Evolutionary conservation across 2,797 vertebrate genomes (phyloP), one percentile per base, ranked within the genome.

Genomic region (Champsocephalus gunnari): DNA sequence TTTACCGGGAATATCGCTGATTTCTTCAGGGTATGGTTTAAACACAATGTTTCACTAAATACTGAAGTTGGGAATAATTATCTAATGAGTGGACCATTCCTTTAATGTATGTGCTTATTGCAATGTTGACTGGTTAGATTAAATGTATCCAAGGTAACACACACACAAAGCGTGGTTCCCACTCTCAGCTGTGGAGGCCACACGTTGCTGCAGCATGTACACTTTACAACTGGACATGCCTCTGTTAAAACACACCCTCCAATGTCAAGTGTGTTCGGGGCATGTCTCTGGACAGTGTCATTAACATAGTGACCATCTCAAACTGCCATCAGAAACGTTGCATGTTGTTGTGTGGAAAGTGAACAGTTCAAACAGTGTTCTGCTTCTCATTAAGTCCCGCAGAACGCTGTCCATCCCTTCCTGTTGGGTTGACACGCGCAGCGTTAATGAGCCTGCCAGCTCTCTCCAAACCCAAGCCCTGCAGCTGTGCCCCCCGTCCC

Each of bases 401-500:
- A 80, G 77, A 84, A 63, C 66, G 57, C 71, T 4, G 77, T 60
- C 66, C 79, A 89, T 93, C 87, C 70, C 61, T 94, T 93, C 88
- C 92, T 92, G 88, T 87, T n/a, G 34, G 66, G 58, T 76, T 77
- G 83, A 92, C 90, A 89, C 77, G 11, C 68, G 62, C 67, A 38
- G 63, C 69, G 67, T 88, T 94, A 94, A 93, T 91, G 78, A 93
- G 88, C 86, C 85, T 77, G 73, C 81, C 43, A 53, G 85, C 87
- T 77, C 84, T 87, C 12, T 86, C 79, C 79, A 82, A 77, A 67
- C 79, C 69, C 49, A 19, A 72, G 44, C 82, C 66, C 82, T 57
- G 84, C 86, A 90, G 89, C 89, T 92, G 89, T 89, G 86, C 72
- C 74, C 81, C 66, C 64, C 17, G 0, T 47, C 43, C 53, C n/a